phyloP scores from a whole-genome alignment of 1,140 invertebrate genomes.

The Pseudomyrmex concolor region DNA sequence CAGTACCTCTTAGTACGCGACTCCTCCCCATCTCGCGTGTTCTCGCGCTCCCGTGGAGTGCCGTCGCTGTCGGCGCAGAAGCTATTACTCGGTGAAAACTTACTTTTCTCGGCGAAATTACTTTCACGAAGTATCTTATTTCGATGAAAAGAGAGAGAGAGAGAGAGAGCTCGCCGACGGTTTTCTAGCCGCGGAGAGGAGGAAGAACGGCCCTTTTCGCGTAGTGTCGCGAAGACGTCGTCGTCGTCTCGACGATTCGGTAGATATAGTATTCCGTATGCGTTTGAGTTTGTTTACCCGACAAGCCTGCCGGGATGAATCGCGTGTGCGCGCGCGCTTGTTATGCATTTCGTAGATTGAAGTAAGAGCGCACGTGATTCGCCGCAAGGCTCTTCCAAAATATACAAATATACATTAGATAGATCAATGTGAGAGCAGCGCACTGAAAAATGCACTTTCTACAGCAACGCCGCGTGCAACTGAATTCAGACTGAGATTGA shows the following conservation, averaged over 20 bases:
- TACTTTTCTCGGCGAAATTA: conserved; percentile 76
- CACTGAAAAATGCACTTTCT: not conserved
- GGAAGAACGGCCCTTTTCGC: conserved; percentile 28
- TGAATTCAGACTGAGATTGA: not conserved
- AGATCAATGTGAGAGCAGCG: not conserved
- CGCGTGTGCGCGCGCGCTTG: not conserved
- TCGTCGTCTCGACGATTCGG: not conserved
- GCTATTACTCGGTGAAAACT: conserved; percentile 76
- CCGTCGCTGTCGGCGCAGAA: conserved; percentile 62
- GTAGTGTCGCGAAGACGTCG: conserved; percentile 1
- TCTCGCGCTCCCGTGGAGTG: conserved; percentile 56
- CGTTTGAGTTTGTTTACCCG: conserved; percentile 14
- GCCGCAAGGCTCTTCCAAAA: not conserved
- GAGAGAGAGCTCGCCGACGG: conserved; percentile 4
- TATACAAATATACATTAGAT: not conserved
- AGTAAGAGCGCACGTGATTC: not conserved
- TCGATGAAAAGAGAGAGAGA: conserved; percentile 41
- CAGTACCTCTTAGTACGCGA: not conserved
- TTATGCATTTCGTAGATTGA: not conserved
- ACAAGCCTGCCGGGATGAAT: conserved; percentile 17
- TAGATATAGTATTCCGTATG: conserved; percentile 1
- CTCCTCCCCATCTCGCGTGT: conserved; percentile 22
- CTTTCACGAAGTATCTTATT: conserved; percentile 76
- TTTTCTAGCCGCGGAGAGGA: not conserved
- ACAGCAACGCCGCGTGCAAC: too few species aligned